Percentiles rank a stretch among this genome's conserved stretches.
These are phyloP conservation scores for Ceriagrion tenellum DNA, from an alignment of 2,888 invertebrate species.

Conservation along the genomic window DNA sequence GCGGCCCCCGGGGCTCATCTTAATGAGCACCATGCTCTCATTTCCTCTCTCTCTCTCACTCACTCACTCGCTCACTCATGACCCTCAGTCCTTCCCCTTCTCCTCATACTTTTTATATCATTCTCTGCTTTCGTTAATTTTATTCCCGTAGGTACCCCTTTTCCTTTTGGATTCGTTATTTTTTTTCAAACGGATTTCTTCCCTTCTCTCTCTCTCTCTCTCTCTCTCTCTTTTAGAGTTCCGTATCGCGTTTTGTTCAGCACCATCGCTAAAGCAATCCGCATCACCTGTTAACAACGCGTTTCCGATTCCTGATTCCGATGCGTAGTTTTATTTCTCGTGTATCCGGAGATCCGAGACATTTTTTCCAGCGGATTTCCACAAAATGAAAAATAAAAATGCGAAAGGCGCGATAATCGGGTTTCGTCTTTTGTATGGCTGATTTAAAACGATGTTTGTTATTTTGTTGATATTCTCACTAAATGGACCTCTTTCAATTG, in stretches of 20 bases:
- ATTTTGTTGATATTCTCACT: too few relatives aligned
- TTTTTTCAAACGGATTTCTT: too few relatives aligned
- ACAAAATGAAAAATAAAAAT: not conserved
- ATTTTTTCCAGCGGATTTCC: not conserved
- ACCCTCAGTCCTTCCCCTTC: not conserved
- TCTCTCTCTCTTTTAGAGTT: not conserved
- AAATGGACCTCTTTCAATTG: too few relatives aligned
- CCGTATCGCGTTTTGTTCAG: not conserved
- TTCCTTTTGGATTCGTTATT: too few relatives aligned
- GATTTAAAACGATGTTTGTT: too few relatives aligned
- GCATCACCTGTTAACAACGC: not conserved
- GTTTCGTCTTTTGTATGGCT: not conserved
- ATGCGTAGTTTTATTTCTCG: not conserved
- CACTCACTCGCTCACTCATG: slow-evolving; percentile 18
- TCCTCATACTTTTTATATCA: not conserved
- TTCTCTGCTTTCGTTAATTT: not conserved
- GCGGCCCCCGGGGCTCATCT: not conserved
- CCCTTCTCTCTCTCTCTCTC: not conserved
- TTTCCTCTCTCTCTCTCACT: not conserved
- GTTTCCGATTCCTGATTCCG: not conserved
- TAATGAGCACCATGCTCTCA: slow-evolving; percentile 2
- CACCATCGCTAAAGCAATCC: not conserved
- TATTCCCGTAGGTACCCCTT: too few relatives aligned
- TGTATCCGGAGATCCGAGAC: not conserved
- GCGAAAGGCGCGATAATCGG: not conserved